Evolutionary conservation across 2,888 invertebrate species (phyloP).

Genomic region (Meganola albula): DNA sequence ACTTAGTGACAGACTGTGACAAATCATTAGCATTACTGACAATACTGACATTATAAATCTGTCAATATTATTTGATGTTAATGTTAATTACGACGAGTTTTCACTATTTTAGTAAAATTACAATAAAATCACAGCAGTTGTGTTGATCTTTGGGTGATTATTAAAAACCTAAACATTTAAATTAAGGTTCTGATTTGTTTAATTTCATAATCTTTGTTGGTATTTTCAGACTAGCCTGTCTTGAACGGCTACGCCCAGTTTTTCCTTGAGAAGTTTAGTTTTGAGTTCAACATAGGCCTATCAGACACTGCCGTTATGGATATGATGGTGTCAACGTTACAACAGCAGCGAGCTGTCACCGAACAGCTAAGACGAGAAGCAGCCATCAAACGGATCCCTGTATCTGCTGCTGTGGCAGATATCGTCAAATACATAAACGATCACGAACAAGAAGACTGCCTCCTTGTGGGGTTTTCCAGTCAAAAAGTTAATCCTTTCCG

Average conservation of each 20-base stretch:
- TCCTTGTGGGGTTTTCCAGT: slow-evolving; percentile 94
- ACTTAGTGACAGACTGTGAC: too few relatives aligned
- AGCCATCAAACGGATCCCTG: slow-evolving; percentile 89
- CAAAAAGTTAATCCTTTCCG: slow-evolving; percentile 97
- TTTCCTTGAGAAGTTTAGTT: slow-evolving; percentile 49
- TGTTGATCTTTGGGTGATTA: slow-evolving; percentile 15
- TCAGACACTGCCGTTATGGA: slow-evolving; percentile 93
- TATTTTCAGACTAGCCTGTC: slow-evolving; percentile 30
- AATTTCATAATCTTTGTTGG: slow-evolving; percentile 4
- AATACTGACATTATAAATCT: too few relatives aligned
- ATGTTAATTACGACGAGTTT: slow-evolving; percentile 7
- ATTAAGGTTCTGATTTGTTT: not conserved
- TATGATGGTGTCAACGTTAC: slow-evolving; percentile 95
- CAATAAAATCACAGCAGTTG: too few relatives aligned
- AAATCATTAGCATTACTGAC: too few relatives aligned
- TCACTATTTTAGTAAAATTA: not conserved
- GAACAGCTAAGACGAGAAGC: slow-evolving; percentile 96
- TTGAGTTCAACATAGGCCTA: slow-evolving; percentile 87
- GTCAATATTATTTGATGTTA: not conserved
- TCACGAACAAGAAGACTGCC: slow-evolving; percentile 94
- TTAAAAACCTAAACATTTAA: too few relatives aligned
- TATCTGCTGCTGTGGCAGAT: slow-evolving; percentile 94
- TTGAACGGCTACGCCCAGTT: slow-evolving; percentile 67
- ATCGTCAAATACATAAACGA: slow-evolving; percentile 94
- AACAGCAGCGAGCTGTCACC: slow-evolving; percentile 95